A percentile compares a stretch with the other conserved stretches of the same genome.
Conservation (phyloP, 2,797 vertebrate genomes). For the Eulemur rubriventer region DNA sequence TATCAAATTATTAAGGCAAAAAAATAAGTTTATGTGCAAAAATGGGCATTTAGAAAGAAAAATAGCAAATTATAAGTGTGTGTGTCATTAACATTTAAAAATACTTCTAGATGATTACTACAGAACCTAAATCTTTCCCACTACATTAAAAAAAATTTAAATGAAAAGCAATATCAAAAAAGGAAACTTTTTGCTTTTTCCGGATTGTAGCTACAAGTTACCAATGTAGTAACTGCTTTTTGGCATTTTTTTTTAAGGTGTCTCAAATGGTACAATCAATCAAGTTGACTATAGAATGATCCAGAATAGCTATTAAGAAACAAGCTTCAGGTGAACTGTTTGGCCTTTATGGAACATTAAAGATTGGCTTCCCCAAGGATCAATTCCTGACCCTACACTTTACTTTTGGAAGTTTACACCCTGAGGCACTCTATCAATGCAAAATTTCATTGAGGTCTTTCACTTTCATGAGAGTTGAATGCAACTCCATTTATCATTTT, state of each 20-base stretch:
- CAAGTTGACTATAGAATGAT: slow-evolving; percentile 56
- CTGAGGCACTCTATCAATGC: slow-evolving; percentile 35
- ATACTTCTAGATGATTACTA: neutral
- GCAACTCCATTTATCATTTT: slow-evolving; percentile 38
- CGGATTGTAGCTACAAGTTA: neutral
- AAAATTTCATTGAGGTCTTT: slow-evolving; percentile 57
- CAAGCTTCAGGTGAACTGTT: slow-evolving; percentile 50
- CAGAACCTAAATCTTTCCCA: neutral
- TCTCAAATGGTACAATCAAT: slow-evolving; percentile 60
- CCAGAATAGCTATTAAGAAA: slow-evolving; percentile 46
- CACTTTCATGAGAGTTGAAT: neutral
- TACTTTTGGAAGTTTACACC: neutral
- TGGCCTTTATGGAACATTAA: slow-evolving; percentile 62
- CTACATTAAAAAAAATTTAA: neutral
- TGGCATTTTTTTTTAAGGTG: neutral
- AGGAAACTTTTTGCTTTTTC: neutral
- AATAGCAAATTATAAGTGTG: neutral
- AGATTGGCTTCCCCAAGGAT: slow-evolving; percentile 50
- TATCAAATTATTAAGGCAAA: neutral
- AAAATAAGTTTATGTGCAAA: neutral
- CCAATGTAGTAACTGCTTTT: neutral
- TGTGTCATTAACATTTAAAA: neutral
- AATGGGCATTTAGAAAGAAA: neutral
- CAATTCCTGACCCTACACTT: slow-evolving; percentile 35
- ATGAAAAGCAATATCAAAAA: neutral